Evolutionary conservation across 2,797 vertebrate species (phyloP).

Genomic region (Anguilla megastoma): DNA sequence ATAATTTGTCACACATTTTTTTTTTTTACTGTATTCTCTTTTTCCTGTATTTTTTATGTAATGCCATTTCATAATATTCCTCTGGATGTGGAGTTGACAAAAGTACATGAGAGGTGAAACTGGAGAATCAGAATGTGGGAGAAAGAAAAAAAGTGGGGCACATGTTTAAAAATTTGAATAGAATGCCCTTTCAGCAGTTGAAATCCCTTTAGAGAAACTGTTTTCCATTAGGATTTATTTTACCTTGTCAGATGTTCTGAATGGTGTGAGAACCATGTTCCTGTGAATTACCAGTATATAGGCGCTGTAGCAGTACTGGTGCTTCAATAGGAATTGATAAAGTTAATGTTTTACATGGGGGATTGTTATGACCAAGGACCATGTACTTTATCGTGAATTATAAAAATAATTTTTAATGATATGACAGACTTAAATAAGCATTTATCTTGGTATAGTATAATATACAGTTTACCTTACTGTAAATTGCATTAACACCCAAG

Average conservation of each 20-base stretch:
- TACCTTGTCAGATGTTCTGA: neutral
- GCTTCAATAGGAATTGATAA: neutral
- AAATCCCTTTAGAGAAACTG: neutral
- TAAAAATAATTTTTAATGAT: neutral
- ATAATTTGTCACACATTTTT: neutral
- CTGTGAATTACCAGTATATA: neutral
- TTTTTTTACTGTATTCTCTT: neutral
- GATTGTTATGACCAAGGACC: neutral
- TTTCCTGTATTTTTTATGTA: neutral
- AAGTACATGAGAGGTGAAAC: neutral
- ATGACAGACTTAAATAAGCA: neutral
- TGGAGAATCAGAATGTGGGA: neutral
- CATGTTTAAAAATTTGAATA: neutral
- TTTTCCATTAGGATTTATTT: neutral
- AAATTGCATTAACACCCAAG: neutral
- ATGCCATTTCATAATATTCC: neutral
- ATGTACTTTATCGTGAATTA: neutral
- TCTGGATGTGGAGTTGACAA: neutral
- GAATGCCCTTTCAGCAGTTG: neutral
- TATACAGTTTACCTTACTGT: neutral
- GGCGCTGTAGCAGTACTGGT: neutral
- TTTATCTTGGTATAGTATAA: neutral
- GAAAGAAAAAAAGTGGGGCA: neutral
- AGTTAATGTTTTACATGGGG: neutral
- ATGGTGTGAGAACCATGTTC: neutral